These are phyloP conservation scores for Prietella phreatophila DNA, from an alignment of 2,113 vertebrate species.

Conservation along the genomic window DNA sequence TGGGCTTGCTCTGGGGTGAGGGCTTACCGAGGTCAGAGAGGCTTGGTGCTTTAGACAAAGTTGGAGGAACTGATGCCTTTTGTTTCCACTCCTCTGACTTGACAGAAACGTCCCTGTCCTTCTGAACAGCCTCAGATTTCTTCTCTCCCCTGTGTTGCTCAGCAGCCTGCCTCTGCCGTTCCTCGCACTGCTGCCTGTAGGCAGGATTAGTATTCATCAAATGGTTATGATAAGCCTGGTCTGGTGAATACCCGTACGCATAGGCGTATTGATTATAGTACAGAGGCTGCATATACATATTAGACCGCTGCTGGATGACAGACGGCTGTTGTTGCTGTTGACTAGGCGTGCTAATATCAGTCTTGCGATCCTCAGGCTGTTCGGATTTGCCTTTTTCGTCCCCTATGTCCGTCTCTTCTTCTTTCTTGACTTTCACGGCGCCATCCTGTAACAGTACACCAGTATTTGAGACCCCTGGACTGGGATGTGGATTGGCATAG, in stretches of 20 bases:
- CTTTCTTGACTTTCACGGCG: constrained; percentile 87
- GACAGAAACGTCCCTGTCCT: constrained; percentile 84
- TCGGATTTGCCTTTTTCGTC: constrained; percentile 88
- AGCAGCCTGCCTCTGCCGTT: constrained; percentile 85
- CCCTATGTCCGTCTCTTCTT: constrained; percentile 81
- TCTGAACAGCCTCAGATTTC: constrained; percentile 78
- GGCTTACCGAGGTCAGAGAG: constrained; percentile 88
- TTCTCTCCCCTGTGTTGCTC: constrained; percentile 89
- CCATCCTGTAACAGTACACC: constrained; percentile 70
- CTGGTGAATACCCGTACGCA: constrained; percentile 84
- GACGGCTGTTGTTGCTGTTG: constrained; percentile 83
- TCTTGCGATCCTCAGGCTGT: constrained; percentile 86
- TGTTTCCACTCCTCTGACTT: constrained; percentile 97
- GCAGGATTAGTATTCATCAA: constrained; percentile 87
- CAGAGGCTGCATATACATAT: constrained; percentile 97
- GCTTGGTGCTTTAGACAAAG: constrained; percentile 86
- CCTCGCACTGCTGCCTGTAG: constrained; percentile 93
- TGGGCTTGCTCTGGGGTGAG: constrained; percentile 76
- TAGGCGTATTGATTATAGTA: constrained; percentile 99
- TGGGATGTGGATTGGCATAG: constrained; percentile 81
- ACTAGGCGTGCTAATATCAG: constrained; percentile 72
- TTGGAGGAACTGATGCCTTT: constrained; percentile 85
- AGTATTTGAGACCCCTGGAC: constrained; percentile 81
- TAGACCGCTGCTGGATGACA: constrained; percentile 93
- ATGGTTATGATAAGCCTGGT: constrained; percentile 93